phyloP scores from a whole-genome alignment of 2,888 invertebrate genomes.

The Hesperia comma region DNA sequence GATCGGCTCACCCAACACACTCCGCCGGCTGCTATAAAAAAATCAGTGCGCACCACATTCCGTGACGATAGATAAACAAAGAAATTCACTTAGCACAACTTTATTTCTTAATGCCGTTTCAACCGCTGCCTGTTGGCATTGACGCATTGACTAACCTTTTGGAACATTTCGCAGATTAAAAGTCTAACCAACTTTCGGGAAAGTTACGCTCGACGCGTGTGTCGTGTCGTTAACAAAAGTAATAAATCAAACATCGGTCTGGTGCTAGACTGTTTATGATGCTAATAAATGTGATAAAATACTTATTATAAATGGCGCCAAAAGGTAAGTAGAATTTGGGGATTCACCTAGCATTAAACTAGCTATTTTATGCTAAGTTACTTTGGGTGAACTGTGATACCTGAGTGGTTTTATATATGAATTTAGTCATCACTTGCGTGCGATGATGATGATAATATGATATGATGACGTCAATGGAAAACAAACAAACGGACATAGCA shows the following conservation, averaged over 20 bases:
- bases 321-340: neutral
- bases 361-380: too few species aligned
- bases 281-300: constrained; percentile 15
- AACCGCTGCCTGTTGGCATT: neutral
- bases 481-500: too few species aligned
- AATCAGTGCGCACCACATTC: neutral
- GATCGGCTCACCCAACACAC: neutral
- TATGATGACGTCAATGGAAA: too few species aligned
- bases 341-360: too few species aligned
- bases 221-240: neutral
- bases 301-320: constrained; percentile 1
- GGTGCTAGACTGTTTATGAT: neutral
- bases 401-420: too few species aligned
- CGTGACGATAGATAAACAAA: neutral
- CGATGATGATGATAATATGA: too few species aligned
- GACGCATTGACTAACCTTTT: constrained; percentile 4
- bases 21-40: constrained; percentile 3
- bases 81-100: constrained; percentile 5
- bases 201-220: constrained; percentile 4
- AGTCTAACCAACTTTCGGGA: constrained; percentile 11
- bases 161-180: constrained; percentile 4
- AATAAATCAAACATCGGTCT: constrained; percentile 15
- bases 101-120: neutral
- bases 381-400: too few species aligned
- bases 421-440: too few species aligned